Evolutionary conservation across 2,888 invertebrate species (phyloP).

Genomic region (Rotaria sp.): DNA sequence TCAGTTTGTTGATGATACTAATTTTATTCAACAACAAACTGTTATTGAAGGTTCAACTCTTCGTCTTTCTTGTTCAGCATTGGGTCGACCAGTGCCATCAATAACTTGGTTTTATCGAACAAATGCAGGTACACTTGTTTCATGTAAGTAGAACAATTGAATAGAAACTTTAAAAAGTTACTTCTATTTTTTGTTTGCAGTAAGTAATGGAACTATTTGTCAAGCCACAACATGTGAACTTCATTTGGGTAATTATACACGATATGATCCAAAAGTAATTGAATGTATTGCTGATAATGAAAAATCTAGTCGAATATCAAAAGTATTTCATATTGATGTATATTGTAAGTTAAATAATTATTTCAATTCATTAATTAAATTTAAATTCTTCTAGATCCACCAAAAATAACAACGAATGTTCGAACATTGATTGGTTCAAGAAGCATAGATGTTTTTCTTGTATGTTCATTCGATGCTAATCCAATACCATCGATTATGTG

Average conservation of each 20-base stretch:
- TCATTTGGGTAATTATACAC: background rate
- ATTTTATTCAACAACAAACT: background rate
- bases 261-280: background rate
- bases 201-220: background rate
- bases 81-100: background rate
- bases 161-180: too few relatives aligned
- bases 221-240: background rate
- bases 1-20: background rate
- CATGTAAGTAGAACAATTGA: background rate
- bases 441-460: background rate
- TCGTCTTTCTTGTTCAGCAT: background rate
- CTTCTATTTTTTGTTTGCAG: background rate
- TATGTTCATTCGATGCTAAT: background rate
- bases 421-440: background rate
- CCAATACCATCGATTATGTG: background rate
- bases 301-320: constrained; percentile 19
- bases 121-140: background rate
- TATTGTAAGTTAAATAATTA: background rate
- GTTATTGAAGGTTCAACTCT: background rate
- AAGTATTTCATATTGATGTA: constrained; percentile 1
- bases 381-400: background rate
- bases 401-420: background rate
- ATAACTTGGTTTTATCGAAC: constrained; percentile 25
- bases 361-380: background rate
- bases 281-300: constrained; percentile 25